Base-by-base conservation (phyloP, 1,140 invertebrate species). In the Apis dorsata region DNA sequence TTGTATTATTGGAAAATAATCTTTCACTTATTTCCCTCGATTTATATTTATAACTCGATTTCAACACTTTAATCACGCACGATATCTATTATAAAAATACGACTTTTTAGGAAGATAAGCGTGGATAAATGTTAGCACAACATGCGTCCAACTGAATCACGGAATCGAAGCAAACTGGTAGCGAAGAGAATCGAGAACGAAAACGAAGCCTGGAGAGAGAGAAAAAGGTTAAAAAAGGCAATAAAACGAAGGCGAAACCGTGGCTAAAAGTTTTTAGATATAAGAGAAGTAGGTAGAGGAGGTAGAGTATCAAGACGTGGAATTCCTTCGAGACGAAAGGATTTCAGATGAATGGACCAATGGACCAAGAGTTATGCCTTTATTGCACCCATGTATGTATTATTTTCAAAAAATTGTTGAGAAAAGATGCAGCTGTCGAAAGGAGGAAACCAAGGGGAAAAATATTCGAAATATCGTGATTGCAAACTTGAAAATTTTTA, bases 301-400 rank as follows among this genome's bases (percentile, higher is more conserved):
- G 60, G 65, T 77, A 66, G 51, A 28, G 21, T 62, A 79, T 74
- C 87, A 59, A 75, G 57, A 85, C 28, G 69, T 76, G 59, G 60
- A 75, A 59, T 81, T 85, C 74, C 34, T 68, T 55, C 71, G 44
- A 34, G 3, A 57, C 79, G 71, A 80, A 87, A 88, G 83, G 75
- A 77, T 86, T 86, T 21, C 34, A 44, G 74, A 74, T 85, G 82
- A 88, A 88, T 88, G 55, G 86, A 65, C 81, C 68, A 24, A 24
- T 34, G 34, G 34, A 53, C 13, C 68, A 44, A 44, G 55, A 88
- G 74, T 76, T 83, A 68, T 69, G 71, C 34, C 82, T 89, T 89
- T 89, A 88, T 88, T 89, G 81, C 81, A 57, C 71, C 59, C 85
- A 80, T 53, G 19, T 68, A 78, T 49, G 66, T 7, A 75, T 60